phyloP scores from a whole-genome alignment of 2,113 vertebrate genomes.

The Proterorhinus semilunaris region DNA sequence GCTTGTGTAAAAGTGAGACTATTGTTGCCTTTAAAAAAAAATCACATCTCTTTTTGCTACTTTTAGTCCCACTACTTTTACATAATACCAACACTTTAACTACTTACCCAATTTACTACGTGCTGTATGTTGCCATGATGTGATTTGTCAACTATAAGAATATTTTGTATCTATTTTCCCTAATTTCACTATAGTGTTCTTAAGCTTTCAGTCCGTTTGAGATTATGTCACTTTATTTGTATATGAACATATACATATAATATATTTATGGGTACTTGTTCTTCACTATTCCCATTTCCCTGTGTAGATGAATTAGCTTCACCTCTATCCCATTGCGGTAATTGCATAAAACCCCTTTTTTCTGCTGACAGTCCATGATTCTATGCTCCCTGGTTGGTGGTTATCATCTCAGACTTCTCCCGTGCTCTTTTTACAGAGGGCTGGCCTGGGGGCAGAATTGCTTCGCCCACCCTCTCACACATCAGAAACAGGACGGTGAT shows the following conservation, averaged over 20 bases:
- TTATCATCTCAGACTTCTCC: not conserved
- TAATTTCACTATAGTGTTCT: not conserved
- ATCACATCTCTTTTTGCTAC: too few relatives aligned
- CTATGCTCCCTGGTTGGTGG: conserved; percentile 6
- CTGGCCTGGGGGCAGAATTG: conserved; percentile 32
- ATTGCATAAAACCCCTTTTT: conserved; percentile 2
- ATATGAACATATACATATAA: not conserved
- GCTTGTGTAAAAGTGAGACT: too few relatives aligned
- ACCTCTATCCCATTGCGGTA: conserved; percentile 1
- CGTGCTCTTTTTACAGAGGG: not conserved
- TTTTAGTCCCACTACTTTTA: too few relatives aligned
- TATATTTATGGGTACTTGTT: conserved; percentile 6
- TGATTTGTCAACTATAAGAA: too few relatives aligned
- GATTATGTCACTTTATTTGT: too few relatives aligned
- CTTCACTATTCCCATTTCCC: not conserved
- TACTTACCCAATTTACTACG: too few relatives aligned
- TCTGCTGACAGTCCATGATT: conserved; percentile 4
- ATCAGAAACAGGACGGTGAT: conserved; percentile 32
- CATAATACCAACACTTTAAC: too few relatives aligned
- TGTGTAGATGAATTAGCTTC: conserved; percentile 9
- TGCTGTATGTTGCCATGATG: too few relatives aligned
- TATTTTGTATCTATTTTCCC: too few relatives aligned
- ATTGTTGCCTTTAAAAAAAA: too few relatives aligned
- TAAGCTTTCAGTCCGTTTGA: not conserved
- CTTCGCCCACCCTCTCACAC: conserved; percentile 12